Evolutionary conservation across 2,888 invertebrate species (phyloP).

Genomic region (Leucophora obtusa): DNA sequence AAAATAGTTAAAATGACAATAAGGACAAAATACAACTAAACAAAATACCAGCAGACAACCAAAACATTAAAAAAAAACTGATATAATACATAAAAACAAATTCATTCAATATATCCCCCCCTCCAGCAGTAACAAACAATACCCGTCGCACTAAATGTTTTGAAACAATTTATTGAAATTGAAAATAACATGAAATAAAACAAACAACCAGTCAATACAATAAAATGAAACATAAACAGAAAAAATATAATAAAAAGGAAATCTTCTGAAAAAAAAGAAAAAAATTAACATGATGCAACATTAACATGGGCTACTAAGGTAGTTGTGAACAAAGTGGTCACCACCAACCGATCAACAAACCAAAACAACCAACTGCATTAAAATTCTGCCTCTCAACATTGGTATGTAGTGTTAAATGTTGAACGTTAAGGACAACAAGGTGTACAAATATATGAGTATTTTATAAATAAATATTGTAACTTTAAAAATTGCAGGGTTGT

Average conservation of each 20-base stretch:
- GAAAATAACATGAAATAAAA: conserved; percentile 64
- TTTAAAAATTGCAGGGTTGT: conserved; percentile 36
- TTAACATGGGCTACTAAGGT: conserved; percentile 64
- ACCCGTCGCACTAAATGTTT: conserved; percentile 33
- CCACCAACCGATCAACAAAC: conserved; percentile 52
- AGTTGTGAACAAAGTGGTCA: conserved; percentile 64
- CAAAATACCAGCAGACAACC: conserved; percentile 60
- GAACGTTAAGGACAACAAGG: conserved; percentile 64
- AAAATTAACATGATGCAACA: conserved; percentile 61
- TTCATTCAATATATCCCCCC: conserved; percentile 50
- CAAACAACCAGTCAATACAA: conserved; percentile 64
- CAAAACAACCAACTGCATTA: conserved; percentile 39
- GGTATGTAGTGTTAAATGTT: conserved; percentile 64
- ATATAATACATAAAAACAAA: conserved; percentile 44
- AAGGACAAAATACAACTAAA: conserved; percentile 57
- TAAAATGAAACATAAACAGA: conserved; percentile 62
- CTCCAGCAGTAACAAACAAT: conserved; percentile 9
- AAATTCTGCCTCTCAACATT: conserved; percentile 43
- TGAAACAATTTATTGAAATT: conserved; percentile 64
- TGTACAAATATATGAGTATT: conserved; percentile 63
- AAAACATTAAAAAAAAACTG: conserved; percentile 54
- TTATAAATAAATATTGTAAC: conserved; percentile 58
- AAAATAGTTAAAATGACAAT: conserved; percentile 65
- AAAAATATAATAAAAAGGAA: conserved; percentile 10
- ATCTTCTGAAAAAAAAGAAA: conserved; percentile 26